Base-by-base conservation (phyloP, 2,113 vertebrate species). In the Anolis sagrei region DNA sequence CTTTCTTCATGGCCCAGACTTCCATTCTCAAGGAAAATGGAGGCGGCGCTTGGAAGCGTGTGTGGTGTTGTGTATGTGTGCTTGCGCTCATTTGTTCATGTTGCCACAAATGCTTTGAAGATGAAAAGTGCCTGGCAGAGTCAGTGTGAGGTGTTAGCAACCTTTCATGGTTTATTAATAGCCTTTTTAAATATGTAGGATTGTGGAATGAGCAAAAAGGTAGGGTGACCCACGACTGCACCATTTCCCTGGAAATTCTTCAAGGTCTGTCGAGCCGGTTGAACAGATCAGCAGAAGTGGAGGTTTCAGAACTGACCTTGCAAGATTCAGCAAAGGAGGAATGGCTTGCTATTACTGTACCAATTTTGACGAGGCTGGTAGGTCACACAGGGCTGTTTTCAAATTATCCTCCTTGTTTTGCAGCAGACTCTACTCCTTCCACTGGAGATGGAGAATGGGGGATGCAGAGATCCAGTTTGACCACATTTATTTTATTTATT, bases 91-190 rank as follows among this genome's bases (percentile, higher is more conserved):
- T 94, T 94, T 92, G 79, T 82, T 83, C 73, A 44, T 2, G 8
- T 29, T 90, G 90, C 88, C 77, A 90, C 89, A 84, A 81, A 87
- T 44, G 90, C 93, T 93, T 78, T 78, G 84, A 82, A 88, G 91
- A 93, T 93, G 90, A 94, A 93, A 94, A 91, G 90, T 76, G 79
- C 87, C 91, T 36, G 0, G 18, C 75, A 14, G 89, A 88, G 86
- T 27, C 78, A 89, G 68, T 7, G 88, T 85, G 78, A 88, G 79
- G 92, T 1, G 2, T 25, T 48, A 64, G 84, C 84, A 61, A 79
- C 68, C 84, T 79, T 86, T 93, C 89, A 94, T 94, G 92, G 90
- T 89, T 95, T 93, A 94, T 94, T 94, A 90, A 93, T 92, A 88
- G 87, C 0, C 84, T 91, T 92, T 91, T 90, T 75, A 90, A 93